Evolutionary conservation across 2,888 invertebrate genomes (phyloP), one percentile per base, ranked within the genome.

Genomic region (Hyposoter dolosus): DNA sequence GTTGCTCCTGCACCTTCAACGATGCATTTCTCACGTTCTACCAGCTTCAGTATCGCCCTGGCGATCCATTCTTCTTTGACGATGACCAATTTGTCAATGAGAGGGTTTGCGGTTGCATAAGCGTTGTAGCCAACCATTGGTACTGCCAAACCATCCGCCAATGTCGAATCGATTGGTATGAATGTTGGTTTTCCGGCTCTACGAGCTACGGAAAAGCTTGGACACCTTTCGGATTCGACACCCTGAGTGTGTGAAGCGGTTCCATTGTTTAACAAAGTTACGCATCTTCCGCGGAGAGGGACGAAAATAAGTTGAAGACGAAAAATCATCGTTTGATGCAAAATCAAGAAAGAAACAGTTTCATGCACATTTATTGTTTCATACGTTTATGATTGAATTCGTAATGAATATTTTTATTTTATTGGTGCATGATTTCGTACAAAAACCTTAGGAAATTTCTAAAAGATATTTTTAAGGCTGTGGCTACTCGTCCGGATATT

Each of bases 1-100:
- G 97, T 96, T 0, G 98, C 98, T 0, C 98, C 98, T 0, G 98
- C 98, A 0, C 98, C 98, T 93, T 98, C 98, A 28, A 98, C 98
- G 17, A 98, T 98, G 89, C 97, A 97, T 93, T 98, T 98, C 94
- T 98, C 98, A 88, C 96, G 95, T 93, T 98, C 98, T 9, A 97
- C 96, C 80, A 98, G 94, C 40, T 96, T 95, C 82, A 98, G 93
- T 82, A 98, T 98, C 0, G 98, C 96, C 85, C 98, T 95, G 1
- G 98, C 98, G 80, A 98, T 96, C 96, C 96, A 97, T 92, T 98
- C 97, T 93, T 97, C 98, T 92, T 96, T 96, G 1, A 98, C 97
- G 47, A 97, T 96, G 86, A 97, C 96, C 95, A 98, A 95, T 95
- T 96, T 97, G 93, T 98, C 98, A 43, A 98, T 95, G 5, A 97